These are phyloP conservation scores for Solenodon paradoxus DNA, from an alignment of 2,113 vertebrate genomes.

Conservation along the genomic window DNA sequence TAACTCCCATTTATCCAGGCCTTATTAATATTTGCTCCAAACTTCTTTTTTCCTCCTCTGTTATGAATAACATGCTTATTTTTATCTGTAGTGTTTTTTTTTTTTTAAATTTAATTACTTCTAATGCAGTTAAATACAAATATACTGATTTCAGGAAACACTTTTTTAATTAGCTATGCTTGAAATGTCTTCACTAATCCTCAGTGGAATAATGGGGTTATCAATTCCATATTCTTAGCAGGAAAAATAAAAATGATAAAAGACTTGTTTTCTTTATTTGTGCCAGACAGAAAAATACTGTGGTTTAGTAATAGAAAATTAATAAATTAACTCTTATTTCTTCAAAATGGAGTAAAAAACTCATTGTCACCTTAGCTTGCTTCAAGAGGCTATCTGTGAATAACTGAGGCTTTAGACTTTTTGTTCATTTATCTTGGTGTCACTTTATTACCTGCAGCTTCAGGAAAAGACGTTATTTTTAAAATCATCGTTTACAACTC, in stretches of 20 bases:
- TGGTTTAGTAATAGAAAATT: background rate
- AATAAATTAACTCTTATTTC: background rate
- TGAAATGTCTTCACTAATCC: background rate
- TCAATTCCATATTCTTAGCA: background rate
- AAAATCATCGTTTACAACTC: background rate
- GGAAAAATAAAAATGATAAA: background rate
- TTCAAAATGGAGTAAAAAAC: background rate
- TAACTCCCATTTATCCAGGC: background rate
- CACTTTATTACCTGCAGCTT: background rate
- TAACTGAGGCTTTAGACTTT: background rate
- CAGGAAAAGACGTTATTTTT: background rate
- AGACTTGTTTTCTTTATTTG: background rate
- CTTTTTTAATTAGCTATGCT: background rate
- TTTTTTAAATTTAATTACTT: constrained; percentile 44
- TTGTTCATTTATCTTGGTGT: background rate
- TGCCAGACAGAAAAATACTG: background rate
- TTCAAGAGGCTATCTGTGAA: background rate
- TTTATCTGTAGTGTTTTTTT: background rate
- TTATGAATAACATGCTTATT: constrained; percentile 11
- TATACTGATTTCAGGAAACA: background rate
- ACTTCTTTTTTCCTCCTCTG: rapidly evolving
- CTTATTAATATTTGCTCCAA: background rate
- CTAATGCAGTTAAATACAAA: background rate
- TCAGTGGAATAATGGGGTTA: background rate
- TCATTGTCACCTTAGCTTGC: background rate